phyloP scores from a whole-genome alignment of 2,888 invertebrate species.

The Priocnemis perturbator region DNA sequence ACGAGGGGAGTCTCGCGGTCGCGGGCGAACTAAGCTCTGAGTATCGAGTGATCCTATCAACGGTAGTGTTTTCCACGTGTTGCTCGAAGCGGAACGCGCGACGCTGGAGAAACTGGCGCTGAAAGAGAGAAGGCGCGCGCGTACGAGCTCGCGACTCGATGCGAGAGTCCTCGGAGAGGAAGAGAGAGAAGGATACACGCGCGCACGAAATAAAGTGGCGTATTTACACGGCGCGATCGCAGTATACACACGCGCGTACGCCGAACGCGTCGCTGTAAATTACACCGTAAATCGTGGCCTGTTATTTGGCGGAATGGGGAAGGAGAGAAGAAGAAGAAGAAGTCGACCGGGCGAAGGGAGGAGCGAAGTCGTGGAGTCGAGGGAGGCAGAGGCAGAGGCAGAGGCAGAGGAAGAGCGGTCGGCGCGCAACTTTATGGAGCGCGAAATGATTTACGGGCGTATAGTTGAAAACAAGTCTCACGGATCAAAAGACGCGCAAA shows the following conservation, averaged over 20 bases:
- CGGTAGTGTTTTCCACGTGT: conserved; percentile 22
- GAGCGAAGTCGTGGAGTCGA: background rate
- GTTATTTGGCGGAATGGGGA: conserved; percentile 42
- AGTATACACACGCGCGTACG: conserved; percentile 35
- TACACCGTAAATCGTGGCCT: conserved; percentile 49
- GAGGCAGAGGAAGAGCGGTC: conserved; percentile 24
- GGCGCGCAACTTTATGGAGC: conserved; percentile 49
- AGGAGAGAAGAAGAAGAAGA: conserved; percentile 11
- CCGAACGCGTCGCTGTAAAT: conserved; percentile 44
- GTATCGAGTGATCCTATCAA: conserved; percentile 16
- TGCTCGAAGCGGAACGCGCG: conserved; percentile 20
- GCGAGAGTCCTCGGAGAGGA: background rate
- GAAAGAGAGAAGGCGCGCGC: background rate
- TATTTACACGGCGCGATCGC: conserved; percentile 50
- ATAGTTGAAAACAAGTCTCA: conserved; percentile 58
- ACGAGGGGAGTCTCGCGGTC: no score
- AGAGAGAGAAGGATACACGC: conserved; percentile 8
- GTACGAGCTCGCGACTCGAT: background rate
- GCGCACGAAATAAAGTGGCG: conserved; percentile 50
- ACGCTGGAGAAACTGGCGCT: conserved; percentile 8
- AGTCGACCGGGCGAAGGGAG: background rate
- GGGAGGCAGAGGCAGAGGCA: conserved; percentile 1
- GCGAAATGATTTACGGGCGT: conserved; percentile 55
- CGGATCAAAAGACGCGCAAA: conserved; percentile 54
- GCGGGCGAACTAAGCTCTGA: background rate